A percentile compares a stretch with the other conserved stretches of the same genome.
phyloP scores from a whole-genome alignment of 35 echinoderm and acorn worm species.

The Stichopus chloronotus region DNA sequence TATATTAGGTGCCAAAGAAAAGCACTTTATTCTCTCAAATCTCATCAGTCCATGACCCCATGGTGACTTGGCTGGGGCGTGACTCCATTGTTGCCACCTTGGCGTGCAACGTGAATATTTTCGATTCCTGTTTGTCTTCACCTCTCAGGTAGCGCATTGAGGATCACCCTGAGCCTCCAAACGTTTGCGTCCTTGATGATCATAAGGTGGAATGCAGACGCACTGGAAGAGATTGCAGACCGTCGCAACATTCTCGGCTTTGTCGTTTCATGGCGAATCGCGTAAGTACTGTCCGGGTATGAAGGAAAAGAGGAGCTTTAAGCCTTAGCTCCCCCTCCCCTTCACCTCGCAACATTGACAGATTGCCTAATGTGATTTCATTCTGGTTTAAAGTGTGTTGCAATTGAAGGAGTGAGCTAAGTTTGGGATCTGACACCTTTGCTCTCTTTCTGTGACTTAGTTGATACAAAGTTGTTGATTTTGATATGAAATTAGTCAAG shows the following conservation, averaged over 20 bases:
- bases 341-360: too few relatives aligned
- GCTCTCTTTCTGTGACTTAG: too few relatives aligned
- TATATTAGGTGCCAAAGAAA: too few relatives aligned
- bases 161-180: background rate
- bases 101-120: background rate
- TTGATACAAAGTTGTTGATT: too few relatives aligned
- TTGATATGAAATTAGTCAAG: too few relatives aligned
- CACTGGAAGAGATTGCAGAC: conserved; percentile 36
- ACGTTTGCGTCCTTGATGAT: background rate
- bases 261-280: conserved; percentile 69
- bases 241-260: conserved; percentile 71
- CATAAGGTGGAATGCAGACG: background rate
- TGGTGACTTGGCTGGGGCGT: too few relatives aligned
- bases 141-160: conserved; percentile 21
- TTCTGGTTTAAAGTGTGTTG: too few relatives aligned
- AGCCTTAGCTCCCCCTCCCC: background rate
- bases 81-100: background rate
- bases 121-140: background rate
- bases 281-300: conserved; percentile 62
- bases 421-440: too few relatives aligned
- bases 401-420: too few relatives aligned
- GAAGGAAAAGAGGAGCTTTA: background rate
- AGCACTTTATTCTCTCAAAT: too few relatives aligned
- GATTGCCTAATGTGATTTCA: too few relatives aligned
- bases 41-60: too few relatives aligned